These are phyloP conservation scores for Leptinotarsa tumamoca DNA, from an alignment of 2,888 invertebrate genomes.

Conservation along the genomic window DNA sequence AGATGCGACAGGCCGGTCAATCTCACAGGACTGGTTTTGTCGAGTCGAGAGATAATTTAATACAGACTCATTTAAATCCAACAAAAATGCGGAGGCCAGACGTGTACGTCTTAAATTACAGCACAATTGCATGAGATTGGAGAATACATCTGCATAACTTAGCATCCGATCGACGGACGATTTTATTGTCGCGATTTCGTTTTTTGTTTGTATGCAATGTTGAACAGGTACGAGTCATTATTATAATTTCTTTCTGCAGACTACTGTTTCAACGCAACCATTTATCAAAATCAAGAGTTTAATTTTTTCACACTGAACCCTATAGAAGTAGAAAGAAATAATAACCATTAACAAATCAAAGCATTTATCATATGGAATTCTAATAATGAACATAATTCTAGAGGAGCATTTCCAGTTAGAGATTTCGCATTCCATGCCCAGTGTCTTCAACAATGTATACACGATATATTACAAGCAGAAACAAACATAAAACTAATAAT, in stretches of 20 bases:
- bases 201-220: conserved; percentile 24
- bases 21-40: conserved; percentile 61
- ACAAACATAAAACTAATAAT: no score
- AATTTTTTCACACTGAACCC: no score
- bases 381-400: no score
- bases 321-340: no score
- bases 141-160: conserved; percentile 67
- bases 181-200: conserved; percentile 61
- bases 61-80: conserved; percentile 63
- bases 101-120: conserved; percentile 65
- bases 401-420: no score
- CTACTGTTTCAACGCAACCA: no score
- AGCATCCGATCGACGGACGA: conserved; percentile 61
- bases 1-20: conserved; percentile 60
- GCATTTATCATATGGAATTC: no score
- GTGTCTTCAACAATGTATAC: no score
- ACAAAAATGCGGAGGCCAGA: conserved; percentile 63
- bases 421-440: no score
- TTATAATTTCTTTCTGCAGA: background rate
- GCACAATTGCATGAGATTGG: conserved; percentile 66
- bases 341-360: no score
- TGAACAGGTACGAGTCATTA: background rate
- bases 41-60: conserved; percentile 63
- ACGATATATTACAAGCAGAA: no score
- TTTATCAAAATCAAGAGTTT: no score